Percentiles rank a stretch among this genome's conserved stretches.
phyloP scores from a whole-genome alignment of 2,797 vertebrate genomes.

The Trachurus trachurus region DNA sequence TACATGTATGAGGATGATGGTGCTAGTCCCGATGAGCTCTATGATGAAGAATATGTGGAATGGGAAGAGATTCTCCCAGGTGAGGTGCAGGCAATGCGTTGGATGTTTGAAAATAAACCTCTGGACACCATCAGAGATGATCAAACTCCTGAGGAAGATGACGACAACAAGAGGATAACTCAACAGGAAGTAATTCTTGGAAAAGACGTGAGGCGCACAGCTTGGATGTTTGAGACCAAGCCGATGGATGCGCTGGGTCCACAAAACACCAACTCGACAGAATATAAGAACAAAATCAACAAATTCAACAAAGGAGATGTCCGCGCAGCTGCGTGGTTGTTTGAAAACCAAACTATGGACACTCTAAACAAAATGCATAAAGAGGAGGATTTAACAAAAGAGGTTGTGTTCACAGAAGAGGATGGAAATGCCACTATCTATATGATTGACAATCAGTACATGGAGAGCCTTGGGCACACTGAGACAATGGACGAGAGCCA shows the following conservation, averaged over 20 bases:
- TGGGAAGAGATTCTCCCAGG: slow-evolving; percentile 91
- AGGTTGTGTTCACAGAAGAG: slow-evolving; percentile 77
- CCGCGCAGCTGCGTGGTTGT: slow-evolving; percentile 86
- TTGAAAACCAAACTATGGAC: slow-evolving; percentile 91
- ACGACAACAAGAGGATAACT: slow-evolving; percentile 77
- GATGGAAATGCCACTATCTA: slow-evolving; percentile 90
- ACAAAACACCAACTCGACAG: slow-evolving; percentile 64
- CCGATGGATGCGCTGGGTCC: slow-evolving; percentile 82
- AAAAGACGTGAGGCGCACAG: slow-evolving; percentile 89
- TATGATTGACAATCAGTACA: slow-evolving; percentile 90
- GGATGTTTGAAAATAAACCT: slow-evolving; percentile 93
- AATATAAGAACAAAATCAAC: slow-evolving; percentile 84
- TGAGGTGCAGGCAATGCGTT: slow-evolving; percentile 90
- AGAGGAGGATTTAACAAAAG: slow-evolving; percentile 84
- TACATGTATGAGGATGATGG: slow-evolving; percentile 86
- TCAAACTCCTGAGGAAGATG: slow-evolving; percentile 79
- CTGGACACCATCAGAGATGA: slow-evolving; percentile 88
- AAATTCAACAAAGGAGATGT: slow-evolving; percentile 89
- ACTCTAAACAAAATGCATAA: slow-evolving; percentile 87
- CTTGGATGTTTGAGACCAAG: slow-evolving; percentile 94
- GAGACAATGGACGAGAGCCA: slow-evolving; percentile 89
- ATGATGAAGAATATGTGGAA: slow-evolving; percentile 87
- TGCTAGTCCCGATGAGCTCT: slow-evolving; percentile 80
- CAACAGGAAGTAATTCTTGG: slow-evolving; percentile 89
- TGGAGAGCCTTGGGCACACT: slow-evolving; percentile 87